Evolutionary conservation across 2,113 vertebrate genomes (phyloP).

Genomic region (Plecturocebus donacophilus): DNA sequence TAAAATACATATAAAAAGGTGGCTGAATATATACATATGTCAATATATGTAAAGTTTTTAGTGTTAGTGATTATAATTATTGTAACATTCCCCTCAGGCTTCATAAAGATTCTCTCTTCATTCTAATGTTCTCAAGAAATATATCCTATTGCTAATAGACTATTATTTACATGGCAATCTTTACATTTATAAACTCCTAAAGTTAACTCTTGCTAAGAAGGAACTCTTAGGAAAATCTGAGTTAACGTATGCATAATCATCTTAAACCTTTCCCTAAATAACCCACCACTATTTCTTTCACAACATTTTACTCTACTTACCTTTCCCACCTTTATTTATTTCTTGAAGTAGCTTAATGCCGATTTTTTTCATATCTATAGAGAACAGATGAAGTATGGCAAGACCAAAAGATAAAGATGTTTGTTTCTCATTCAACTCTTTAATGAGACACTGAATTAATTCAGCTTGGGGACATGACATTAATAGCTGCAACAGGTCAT

Average conservation of each 20-base stretch:
- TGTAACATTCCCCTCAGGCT: neutral
- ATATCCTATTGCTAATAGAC: neutral
- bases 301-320: constrained; percentile 67
- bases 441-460: constrained; percentile 80
- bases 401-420: constrained; percentile 76
- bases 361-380: constrained; percentile 71
- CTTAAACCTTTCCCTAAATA: constrained; percentile 28
- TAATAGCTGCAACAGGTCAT: constrained; percentile 83
- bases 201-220: constrained; percentile 10
- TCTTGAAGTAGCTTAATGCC: constrained; percentile 81
- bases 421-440: constrained; percentile 74
- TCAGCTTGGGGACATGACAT: constrained; percentile 73
- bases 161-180: neutral
- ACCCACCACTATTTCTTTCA: constrained; percentile 15
- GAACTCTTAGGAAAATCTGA: constrained; percentile 13
- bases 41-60: constrained; percentile 34
- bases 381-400: constrained; percentile 76
- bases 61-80: constrained; percentile 1
- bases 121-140: constrained; percentile 47
- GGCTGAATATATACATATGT: neutral
- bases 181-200: constrained; percentile 46
- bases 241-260: constrained; percentile 27
- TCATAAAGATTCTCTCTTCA: constrained; percentile 25
- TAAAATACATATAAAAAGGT: constrained; percentile 21
- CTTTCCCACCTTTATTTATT: constrained; percentile 69